Base-by-base conservation (phyloP, 1,140 invertebrate genomes). In the Oscheius sp. region DNA sequence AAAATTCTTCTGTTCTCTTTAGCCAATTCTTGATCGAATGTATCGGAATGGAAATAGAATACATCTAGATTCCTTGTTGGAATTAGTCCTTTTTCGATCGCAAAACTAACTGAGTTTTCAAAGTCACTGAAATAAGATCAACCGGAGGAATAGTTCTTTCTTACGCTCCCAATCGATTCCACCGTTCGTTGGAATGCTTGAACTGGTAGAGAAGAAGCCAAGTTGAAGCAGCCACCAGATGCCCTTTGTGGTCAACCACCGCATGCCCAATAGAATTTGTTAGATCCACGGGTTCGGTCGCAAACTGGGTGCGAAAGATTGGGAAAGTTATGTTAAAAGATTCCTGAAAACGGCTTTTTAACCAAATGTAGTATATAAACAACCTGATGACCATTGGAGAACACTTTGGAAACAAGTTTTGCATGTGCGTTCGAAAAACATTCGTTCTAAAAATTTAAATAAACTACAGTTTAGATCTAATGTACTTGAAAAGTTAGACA, bases 191-290 rank as follows among this genome's bases (percentile, higher is more conserved):
- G 35, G 23, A 66, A 49, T 78, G 68, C 38, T 71, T 79, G 52
- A 80, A 59, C 35, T 80, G 79, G 64, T 81, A 80, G 1, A 79
- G 59, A 20, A 80, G 34, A 36, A 80, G 46, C 79, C 79, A 81
- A 18, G 73, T 66, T 35, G 74, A 71, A 15, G 79, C 79, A 29
- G 32, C 35, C 15, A 26, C 34, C 29, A 80, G 52, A 20, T 69
- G 23, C 3, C 75, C 65, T 15, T 64, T 61, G 18, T 26, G 2
- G 20, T 69, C 52, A 15, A 76, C 13, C 15, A 23, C 29, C 2
- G 79, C 79, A 35, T 79, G 79, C 15, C 79, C 79, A 1, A 80
- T 31, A 10, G 66, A 52, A 52, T 73, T 77, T 32, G 68, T 65
- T 26, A 80, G 42, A 66, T 80, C 79, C 28, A 80, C 73, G 3